Conservation (phyloP, 2,888 invertebrate genomes). For the Saturnia pavonia region DNA sequence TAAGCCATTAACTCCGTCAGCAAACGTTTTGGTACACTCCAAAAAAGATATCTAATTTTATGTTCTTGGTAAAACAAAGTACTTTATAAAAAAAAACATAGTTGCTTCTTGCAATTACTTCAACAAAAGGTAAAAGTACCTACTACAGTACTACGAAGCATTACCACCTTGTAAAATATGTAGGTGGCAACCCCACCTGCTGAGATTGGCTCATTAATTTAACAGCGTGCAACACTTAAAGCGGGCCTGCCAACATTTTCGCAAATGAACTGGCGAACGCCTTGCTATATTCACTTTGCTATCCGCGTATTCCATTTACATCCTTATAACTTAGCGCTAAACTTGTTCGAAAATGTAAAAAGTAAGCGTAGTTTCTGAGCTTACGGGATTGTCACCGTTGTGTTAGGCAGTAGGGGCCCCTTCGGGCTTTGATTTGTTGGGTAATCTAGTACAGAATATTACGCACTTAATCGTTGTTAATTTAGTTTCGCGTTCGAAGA, state of each 20-base stretch:
- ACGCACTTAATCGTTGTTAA: slow-evolving; percentile 51
- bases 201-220: slow-evolving; percentile 81
- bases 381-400: slow-evolving; percentile 61
- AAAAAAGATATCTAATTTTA: too few species aligned
- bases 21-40: too few species aligned
- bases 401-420: slow-evolving; percentile 50
- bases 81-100: slow-evolving; percentile 10
- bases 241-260: slow-evolving; percentile 76
- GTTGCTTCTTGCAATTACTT: slow-evolving; percentile 8
- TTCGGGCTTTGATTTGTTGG: slow-evolving; percentile 65
- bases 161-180: slow-evolving; percentile 80
- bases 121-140: slow-evolving; percentile 14
- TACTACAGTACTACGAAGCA: slow-evolving; percentile 52
- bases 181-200: slow-evolving; percentile 66
- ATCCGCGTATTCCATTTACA: slow-evolving; percentile 23
- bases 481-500: slow-evolving; percentile 31
- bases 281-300: slow-evolving; percentile 42
- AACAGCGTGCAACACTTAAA: slow-evolving; percentile 80
- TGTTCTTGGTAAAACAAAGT: not conserved
- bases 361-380: slow-evolving; percentile 44
- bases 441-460: slow-evolving; percentile 58
- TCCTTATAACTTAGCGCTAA: slow-evolving; percentile 28
- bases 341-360: slow-evolving; percentile 25
- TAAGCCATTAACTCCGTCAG: too few species aligned
- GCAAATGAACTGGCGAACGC: slow-evolving; percentile 75